These are phyloP conservation scores for Petrophora chlorosata DNA, from an alignment of 2,888 invertebrate species.

Conservation along the genomic window DNA sequence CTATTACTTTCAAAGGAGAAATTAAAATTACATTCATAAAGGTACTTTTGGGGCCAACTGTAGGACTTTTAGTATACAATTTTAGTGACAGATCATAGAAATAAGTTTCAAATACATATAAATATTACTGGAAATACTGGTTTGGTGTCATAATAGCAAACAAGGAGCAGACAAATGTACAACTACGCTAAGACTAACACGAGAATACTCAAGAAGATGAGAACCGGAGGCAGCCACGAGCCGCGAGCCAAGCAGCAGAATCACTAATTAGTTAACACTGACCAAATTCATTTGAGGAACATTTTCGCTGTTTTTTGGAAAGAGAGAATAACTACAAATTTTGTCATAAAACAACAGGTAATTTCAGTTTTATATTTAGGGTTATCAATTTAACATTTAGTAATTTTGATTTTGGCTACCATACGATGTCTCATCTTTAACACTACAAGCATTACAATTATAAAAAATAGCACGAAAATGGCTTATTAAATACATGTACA, in stretches of 20 bases:
- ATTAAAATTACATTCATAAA: not conserved
- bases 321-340: too few relatives aligned
- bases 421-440: slow-evolving; percentile 21
- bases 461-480: slow-evolving; percentile 78
- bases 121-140: slow-evolving; percentile 6
- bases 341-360: too few relatives aligned
- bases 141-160: slow-evolving; percentile 29
- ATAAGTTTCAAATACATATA: not conserved
- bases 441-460: slow-evolving; percentile 73
- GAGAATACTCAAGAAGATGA: slow-evolving; percentile 47
- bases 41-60: slow-evolving; percentile 13
- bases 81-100: not conserved
- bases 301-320: too few relatives aligned
- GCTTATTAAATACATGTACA: slow-evolving; percentile 72
- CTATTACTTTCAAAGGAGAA: slow-evolving; percentile 3
- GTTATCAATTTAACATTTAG: not conserved
- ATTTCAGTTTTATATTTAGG: not conserved
- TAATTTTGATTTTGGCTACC: slow-evolving; percentile 1
- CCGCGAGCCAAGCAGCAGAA: too few relatives aligned
- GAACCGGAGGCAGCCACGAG: slow-evolving; percentile 2
- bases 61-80: slow-evolving; percentile 14
- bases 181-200: slow-evolving; percentile 73
- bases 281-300: too few relatives aligned
- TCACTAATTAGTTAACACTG: too few relatives aligned
- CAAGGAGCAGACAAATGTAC: slow-evolving; percentile 58